Base-by-base conservation (phyloP, 1,140 invertebrate species). In the Drosophila burlai region DNA sequence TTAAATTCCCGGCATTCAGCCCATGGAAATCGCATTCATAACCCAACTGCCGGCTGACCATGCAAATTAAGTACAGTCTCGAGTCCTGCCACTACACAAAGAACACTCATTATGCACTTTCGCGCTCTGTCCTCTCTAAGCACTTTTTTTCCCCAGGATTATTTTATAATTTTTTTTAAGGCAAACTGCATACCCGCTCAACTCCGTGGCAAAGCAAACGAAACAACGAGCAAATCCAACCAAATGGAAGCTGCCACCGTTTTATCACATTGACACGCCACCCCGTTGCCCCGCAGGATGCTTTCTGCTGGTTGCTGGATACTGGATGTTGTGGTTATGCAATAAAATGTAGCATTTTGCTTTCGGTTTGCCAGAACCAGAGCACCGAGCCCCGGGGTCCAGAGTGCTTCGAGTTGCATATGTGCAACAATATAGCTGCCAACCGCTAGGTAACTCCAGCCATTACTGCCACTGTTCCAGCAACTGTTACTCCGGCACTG, bases 311-410 rank as follows among this genome's bases (percentile, higher is more conserved):
- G 15, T 11, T 55, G 9, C 36, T 40, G 54, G 15, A 16, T 55
- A 5, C 36, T 40, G 54, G 36, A 57, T 81, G 66, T 81, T 85
- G 83, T 49, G 83, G 83, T 76, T 83, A 72, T 71, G 64, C 67
- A 68, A 83, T 87, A 87, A 85, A 86, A 78, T 83, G 83, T 87
- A 87, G 76, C 83, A 83, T 80, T 86, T 87, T 80, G 75, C 77
- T 76, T 80, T 77, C 57, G 55, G 66, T 66, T 65, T 63, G 34
- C 58, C 42, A 31, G 21, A 40, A 16, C 34, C 40, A 42, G 31
- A 36, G 34, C 47, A 4, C 9, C 18, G 7, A 60, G 13, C n/a
- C 10, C 8, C 36, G 36, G 4, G 36, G 21, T 26, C n/a, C 58
- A n/a, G 57, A 10, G 26, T 67, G 46, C 58, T 61, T 34, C 76